Evolutionary conservation across 2,113 vertebrate genomes (phyloP), one percentile per base, ranked within the genome.

Genomic region (Pyrgilauda ruficollis): DNA sequence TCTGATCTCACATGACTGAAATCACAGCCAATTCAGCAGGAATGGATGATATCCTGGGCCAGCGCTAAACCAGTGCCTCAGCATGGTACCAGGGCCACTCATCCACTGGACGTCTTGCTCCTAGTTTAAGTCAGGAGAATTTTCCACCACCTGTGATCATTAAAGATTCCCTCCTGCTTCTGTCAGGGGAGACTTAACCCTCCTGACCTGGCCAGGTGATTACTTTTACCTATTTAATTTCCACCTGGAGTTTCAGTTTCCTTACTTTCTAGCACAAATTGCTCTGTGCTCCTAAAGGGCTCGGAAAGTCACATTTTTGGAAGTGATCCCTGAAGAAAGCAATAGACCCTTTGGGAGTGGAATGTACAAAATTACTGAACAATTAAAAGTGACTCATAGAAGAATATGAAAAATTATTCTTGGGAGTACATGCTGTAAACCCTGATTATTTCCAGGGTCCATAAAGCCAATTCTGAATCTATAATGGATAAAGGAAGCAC

Each of bases 201-300:
- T 92, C 49, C 68, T 96, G 90, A 94, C 90, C 88, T 74, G 63
- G 73, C 22, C 88, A 95, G 92, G 94, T 93, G 90, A 95, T 90
- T 96, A 84, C 52, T 94, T 94, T 90, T 93, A 87, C 64, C 76
- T 87, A 92, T 90, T 93, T 94, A 76, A 96, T 66, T 89, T 96
- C 88, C 86, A 96, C 90, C 69, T 93, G 93, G 83, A 87, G 64
- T 89, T 96, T 93, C 61, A 84, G 68, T 81, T 93, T 81, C 52
- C 92, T 78, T 85, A 70, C 28, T 64, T 95, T 86, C 56, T 46
- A 89, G 77, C 13, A 83, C 84, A 82, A 89, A 93, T 89, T 75
- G 76, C 70, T 89, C 46, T 58, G 81, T 81, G 70, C 58, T 95
- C 31, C 70, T 76, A 39, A 88, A 78, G 46, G 22, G 52, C 0